Conservation (phyloP, 2,797 vertebrate genomes). For the Caiman crocodilus region DNA sequence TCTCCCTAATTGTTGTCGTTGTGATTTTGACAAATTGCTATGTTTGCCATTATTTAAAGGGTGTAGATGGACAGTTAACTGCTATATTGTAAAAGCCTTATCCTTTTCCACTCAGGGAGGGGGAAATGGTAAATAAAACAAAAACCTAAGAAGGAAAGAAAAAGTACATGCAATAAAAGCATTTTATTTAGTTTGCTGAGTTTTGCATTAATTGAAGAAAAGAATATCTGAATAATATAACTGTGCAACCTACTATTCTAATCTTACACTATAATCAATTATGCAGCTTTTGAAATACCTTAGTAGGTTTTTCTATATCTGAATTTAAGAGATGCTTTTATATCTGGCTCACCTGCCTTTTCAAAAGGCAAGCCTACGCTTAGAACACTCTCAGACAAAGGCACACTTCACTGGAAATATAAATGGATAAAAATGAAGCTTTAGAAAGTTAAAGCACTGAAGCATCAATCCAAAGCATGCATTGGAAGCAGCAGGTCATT, state of each 20-base stretch:
- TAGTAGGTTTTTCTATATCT: background rate
- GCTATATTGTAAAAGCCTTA: background rate
- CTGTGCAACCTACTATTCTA: background rate
- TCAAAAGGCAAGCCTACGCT: constrained; percentile 15
- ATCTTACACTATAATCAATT: background rate
- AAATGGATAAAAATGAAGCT: background rate
- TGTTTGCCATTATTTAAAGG: background rate
- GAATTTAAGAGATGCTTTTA: constrained; percentile 40
- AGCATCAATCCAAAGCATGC: constrained; percentile 64
- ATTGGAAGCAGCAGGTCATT: constrained; percentile 57
- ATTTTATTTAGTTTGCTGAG: background rate
- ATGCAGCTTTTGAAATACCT: background rate
- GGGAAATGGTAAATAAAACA: background rate
- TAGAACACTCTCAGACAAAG: constrained; percentile 23
- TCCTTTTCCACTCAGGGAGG: background rate
- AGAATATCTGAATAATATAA: background rate
- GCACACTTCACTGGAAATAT: constrained; percentile 1
- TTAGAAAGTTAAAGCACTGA: constrained; percentile 30
- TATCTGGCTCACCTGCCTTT: constrained; percentile 40
- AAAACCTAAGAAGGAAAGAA: background rate
- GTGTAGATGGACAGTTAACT: constrained; percentile 2
- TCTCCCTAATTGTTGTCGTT: background rate
- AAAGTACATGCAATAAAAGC: background rate
- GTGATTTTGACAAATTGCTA: background rate
- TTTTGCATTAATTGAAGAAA: background rate